Base-by-base conservation (phyloP, 1,140 invertebrate species). In the Brachionus angularis region DNA sequence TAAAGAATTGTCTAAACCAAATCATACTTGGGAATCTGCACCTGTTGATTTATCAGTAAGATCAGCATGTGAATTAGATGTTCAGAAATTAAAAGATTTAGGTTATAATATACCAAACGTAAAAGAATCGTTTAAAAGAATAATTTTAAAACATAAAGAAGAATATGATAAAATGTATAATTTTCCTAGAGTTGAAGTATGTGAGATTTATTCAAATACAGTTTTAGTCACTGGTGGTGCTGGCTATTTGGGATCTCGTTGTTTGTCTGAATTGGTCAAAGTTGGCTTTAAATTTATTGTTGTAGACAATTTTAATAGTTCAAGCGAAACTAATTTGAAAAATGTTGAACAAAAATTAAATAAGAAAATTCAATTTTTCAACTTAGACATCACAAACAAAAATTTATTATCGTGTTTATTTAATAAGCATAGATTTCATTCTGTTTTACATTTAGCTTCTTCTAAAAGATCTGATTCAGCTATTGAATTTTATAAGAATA, bases 381-480 rank as follows among this genome's bases (percentile, higher is more conserved):
- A 16, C 1, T 5, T 44, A 1, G 62, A 67, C 21, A 34, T 67
- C 3, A 25, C 16, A 3, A 25, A 67, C 74, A 86, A 84, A 76
- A 78, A 83, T 1, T 83, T 84, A 73, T 81, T 91, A 23, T 84
- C 85, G 29, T 81, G 86, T 64, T 85, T 91, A 42, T 91, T 91
- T 79, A 84, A 85, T 73, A 87, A 93, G 89, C 85, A 92, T 79
- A 86, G 87, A 77, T 88, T 98, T 76, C 86, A 88, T 73, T 89
- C 88, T 79, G 93, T 98, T 5, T 93, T 98, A 73, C 96, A 99
- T 83, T 96, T 98, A 86, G 96, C 96, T 52, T 95, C 93, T 0
- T 82, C 98, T 72, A 99, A 99, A 83, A 91, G 96, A 58, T 96
- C 98, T 0, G 93, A 91, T 2, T 95, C 98, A 84, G 97, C 94